Evolutionary conservation across 1,140 invertebrate genomes (phyloP).

Genomic region (Ceratina japonica): DNA sequence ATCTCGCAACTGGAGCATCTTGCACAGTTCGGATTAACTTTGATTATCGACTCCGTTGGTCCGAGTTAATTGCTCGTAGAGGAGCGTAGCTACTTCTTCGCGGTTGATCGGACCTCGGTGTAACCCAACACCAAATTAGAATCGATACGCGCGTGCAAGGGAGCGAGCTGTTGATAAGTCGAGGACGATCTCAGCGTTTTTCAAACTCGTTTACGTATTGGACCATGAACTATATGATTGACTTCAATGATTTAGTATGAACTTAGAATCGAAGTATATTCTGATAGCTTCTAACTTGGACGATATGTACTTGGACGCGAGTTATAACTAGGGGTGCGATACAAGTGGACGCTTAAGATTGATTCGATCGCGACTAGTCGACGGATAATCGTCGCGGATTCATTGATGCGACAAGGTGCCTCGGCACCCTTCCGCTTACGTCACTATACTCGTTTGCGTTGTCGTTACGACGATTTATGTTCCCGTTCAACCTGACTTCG

Average conservation of each 20-base stretch:
- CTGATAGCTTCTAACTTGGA: too few species aligned
- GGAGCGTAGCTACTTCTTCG: not conserved
- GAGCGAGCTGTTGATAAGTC: not conserved
- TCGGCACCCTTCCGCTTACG: conserved; percentile 4
- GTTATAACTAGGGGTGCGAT: too few species aligned
- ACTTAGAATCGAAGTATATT: too few species aligned
- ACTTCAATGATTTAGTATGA: too few species aligned
- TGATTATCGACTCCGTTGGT: not conserved
- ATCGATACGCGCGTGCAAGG: not conserved
- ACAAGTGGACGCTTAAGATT: too few species aligned
- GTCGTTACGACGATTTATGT: conserved; percentile 31
- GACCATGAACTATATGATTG: too few species aligned
- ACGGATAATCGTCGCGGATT: conserved; percentile 11
- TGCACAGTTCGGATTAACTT: not conserved
- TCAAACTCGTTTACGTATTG: not conserved
- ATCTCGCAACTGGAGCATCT: not conserved
- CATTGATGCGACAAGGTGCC: conserved; percentile 17
- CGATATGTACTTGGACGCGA: too few species aligned
- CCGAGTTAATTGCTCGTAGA: conserved; percentile 17
- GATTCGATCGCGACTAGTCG: conserved; percentile 29
- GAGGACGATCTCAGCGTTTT: not conserved
- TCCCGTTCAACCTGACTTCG: not conserved
- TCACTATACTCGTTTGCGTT: conserved; percentile 25
- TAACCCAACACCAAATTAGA: not conserved
- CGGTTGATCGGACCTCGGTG: not conserved